Percentiles rank a stretch among this genome's conserved stretches.
Conservation (phyloP, 1,140 invertebrate species). For the Achatina immaculata region DNA sequence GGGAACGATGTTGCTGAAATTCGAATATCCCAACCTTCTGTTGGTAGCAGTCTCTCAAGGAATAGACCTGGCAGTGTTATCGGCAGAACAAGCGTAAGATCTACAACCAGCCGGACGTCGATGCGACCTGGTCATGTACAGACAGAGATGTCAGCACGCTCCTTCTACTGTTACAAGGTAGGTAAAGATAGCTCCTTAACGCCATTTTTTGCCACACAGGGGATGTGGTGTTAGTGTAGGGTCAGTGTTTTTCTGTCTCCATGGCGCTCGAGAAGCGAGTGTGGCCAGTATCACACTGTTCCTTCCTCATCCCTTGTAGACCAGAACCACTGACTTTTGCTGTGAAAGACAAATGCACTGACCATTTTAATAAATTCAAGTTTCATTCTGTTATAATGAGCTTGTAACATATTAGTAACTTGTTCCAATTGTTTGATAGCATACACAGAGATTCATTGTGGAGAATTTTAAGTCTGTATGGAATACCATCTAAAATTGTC, state of each 20-base stretch:
- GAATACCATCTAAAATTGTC: no score
- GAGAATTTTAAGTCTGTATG: no score
- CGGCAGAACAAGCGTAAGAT: constrained; percentile 50
- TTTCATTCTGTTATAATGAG: no score
- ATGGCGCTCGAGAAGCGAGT: not conserved
- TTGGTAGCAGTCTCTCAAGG: constrained; percentile 31
- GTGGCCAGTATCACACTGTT: no score
- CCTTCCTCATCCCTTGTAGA: no score
- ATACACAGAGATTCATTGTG: no score
- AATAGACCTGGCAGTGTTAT: constrained; percentile 57
- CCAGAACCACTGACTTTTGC: no score
- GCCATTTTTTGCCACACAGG: not conserved
- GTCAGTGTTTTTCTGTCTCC: not conserved
- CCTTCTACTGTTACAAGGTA: constrained; percentile 62
- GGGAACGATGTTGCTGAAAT: not conserved
- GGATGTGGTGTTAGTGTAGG: not conserved
- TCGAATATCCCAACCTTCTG: not conserved
- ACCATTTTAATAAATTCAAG: no score
- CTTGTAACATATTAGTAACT: no score
- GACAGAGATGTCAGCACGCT: constrained; percentile 40
- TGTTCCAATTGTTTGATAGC: no score
- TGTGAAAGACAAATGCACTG: no score
- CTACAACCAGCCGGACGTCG: constrained; percentile 51
- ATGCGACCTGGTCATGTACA: constrained; percentile 52
- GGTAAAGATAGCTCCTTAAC: not conserved